Conservation (phyloP, 2,113 vertebrate genomes). For the Equus quagga region DNA sequence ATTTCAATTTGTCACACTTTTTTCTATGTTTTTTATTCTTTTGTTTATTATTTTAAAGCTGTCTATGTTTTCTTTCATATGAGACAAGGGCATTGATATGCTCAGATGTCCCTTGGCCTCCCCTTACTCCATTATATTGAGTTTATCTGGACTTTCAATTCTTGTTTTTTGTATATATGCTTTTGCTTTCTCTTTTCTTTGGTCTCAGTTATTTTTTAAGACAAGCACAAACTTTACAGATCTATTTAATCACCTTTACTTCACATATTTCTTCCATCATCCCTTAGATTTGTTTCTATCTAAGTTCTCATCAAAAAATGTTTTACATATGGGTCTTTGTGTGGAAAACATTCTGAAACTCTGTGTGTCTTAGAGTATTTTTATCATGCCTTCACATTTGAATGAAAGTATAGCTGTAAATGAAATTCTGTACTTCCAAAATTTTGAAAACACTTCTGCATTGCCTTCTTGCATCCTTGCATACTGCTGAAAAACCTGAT, state of each 20-base stretch:
- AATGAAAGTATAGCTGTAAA: background rate
- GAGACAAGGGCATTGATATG: background rate
- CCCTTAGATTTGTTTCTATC: background rate
- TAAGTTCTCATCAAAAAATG: background rate
- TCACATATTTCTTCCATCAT: background rate
- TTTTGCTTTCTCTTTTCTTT: conserved; percentile 24
- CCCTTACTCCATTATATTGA: background rate
- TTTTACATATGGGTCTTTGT: background rate
- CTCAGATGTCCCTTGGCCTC: background rate
- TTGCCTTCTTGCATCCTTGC: background rate
- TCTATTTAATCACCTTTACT: background rate
- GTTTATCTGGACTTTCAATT: background rate
- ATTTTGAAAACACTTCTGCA: background rate
- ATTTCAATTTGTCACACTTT: background rate
- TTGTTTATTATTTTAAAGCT: background rate
- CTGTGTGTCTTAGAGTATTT: background rate
- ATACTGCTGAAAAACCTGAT: background rate
- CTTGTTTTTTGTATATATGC: background rate
- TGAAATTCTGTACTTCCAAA: background rate
- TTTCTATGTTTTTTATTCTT: background rate
- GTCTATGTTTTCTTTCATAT: background rate
- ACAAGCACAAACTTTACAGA: background rate
- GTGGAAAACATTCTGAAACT: background rate
- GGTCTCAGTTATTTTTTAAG: background rate
- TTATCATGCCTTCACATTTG: background rate